Evolutionary conservation across 1,140 invertebrate species (phyloP).

Genomic region (Drosophila biarmipes): DNA sequence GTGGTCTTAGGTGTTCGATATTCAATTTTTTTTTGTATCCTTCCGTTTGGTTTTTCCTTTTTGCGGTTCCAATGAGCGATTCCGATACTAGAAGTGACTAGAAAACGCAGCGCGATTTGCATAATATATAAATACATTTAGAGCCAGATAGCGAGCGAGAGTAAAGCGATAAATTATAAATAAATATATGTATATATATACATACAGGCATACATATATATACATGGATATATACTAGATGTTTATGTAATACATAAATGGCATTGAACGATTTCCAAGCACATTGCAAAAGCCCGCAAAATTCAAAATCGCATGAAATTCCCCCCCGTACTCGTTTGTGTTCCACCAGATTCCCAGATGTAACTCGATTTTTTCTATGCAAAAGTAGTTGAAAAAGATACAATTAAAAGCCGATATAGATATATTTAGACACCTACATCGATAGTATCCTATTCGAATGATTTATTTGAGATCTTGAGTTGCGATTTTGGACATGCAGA

Average conservation of each 20-base stretch:
- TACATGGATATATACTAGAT: slow-evolving; percentile 57
- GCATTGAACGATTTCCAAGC: slow-evolving; percentile 42
- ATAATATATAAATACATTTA: slow-evolving; percentile 48
- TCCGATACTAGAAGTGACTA: slow-evolving; percentile 46
- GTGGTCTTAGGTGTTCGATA: slow-evolving; percentile 49
- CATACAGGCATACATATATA: slow-evolving; percentile 39
- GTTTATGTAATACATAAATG: slow-evolving; percentile 74
- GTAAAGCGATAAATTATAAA: slow-evolving; percentile 15
- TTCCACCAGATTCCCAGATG: slow-evolving; percentile 21
- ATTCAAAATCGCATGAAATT: slow-evolving; percentile 20
- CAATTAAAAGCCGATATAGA: slow-evolving; percentile 37
- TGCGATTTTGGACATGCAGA: slow-evolving; percentile 14
- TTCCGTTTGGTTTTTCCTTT: background rate
- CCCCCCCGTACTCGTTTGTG: slow-evolving; percentile 7
- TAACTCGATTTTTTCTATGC: slow-evolving; percentile 43
- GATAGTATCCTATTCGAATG: slow-evolving; percentile 41
- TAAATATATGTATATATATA: slow-evolving; percentile 41
- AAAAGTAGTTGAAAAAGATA: slow-evolving; percentile 43
- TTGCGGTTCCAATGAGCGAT: slow-evolving; percentile 21
- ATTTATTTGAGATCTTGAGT: slow-evolving; percentile 31
- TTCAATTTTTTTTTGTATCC: slow-evolving; percentile 16
- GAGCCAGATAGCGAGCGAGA: slow-evolving; percentile 40
- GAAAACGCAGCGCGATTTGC: slow-evolving; percentile 67
- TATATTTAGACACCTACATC: slow-evolving; percentile 33
- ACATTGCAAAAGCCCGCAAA: slow-evolving; percentile 45